Evolutionary conservation across 1,140 invertebrate genomes (phyloP), one percentile per base, ranked within the genome.

Genomic region (Dendroctonus valens): DNA sequence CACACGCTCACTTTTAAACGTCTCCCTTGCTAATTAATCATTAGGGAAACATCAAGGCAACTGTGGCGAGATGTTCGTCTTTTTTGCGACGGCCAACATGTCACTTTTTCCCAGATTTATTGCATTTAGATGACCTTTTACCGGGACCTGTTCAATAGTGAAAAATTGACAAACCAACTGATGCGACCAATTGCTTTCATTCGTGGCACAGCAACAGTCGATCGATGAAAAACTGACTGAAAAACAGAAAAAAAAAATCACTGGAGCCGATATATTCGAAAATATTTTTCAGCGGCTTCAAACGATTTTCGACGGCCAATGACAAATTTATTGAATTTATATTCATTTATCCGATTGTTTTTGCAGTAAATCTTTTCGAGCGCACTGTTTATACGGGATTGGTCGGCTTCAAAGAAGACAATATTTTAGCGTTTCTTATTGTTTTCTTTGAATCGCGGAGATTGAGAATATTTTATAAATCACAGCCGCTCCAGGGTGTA

Each of bases 1-100:
- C 67, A 68, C 67, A 68, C 67, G 67, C 67, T 68, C 61, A 68
- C 51, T 68, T 61, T 58, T 68, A 68, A 57, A 58, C 46, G 53
- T 63, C 61, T 37, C 58, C 50, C 64, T 63, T 39, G 67, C 67
- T 68, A 68, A 68, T 68, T 68, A 68, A 68, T 68, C 59, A 63
- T 68, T 68, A 63, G 57, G 67, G 41, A 55, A 60, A 60, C 58
- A 59, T 58, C 54, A 65, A 59, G 55, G 63, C 40, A 14, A 7
- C 39, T 48, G 5, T 41, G 48, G 59, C 59, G 7, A 40, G 59
- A 60, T 60, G 26, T 41, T 37, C 12, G 42, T 51, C 41, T 58
- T 58, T 51, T 51, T 50, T 15, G 46, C 41, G n/a, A 41, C 59
- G 48, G 11, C 46, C 42, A 38, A 59, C 57, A 14, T 51, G 59